phyloP scores from a whole-genome alignment of 2,113 vertebrate genomes.

The Megaceryle maxima region DNA sequence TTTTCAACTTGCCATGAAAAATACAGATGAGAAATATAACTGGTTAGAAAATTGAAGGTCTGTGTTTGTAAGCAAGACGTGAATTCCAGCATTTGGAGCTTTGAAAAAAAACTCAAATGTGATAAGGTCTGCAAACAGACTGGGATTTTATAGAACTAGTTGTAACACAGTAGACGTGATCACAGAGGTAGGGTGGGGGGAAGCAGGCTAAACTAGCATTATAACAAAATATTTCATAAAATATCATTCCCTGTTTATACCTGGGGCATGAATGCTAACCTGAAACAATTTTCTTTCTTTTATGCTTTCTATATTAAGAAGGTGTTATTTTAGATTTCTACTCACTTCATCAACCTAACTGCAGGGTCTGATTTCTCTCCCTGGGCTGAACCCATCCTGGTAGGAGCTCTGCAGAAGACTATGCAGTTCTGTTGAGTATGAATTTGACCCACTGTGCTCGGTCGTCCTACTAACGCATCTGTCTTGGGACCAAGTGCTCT shows the following conservation, averaged over 20 bases:
- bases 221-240: background rate
- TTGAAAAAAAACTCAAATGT: background rate
- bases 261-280: background rate
- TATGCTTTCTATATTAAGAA: background rate
- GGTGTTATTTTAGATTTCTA: background rate
- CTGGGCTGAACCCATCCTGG: background rate
- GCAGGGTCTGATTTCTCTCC: background rate
- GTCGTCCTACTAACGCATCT: slow-evolving; percentile 50
- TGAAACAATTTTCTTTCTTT: background rate
- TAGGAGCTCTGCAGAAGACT: background rate
- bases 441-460: background rate
- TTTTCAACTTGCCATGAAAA: background rate
- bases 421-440: background rate
- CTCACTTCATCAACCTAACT: background rate
- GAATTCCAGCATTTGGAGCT: background rate
- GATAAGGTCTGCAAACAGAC: background rate
- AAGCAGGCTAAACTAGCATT: background rate
- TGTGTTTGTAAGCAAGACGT: background rate
- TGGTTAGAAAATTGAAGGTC: background rate
- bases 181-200: background rate
- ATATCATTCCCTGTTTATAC: background rate
- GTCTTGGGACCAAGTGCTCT: slow-evolving; percentile 44
- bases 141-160: background rate
- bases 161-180: background rate
- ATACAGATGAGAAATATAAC: background rate